Conservation (phyloP, 1,140 invertebrate genomes). For the Conus betulinus region DNA sequence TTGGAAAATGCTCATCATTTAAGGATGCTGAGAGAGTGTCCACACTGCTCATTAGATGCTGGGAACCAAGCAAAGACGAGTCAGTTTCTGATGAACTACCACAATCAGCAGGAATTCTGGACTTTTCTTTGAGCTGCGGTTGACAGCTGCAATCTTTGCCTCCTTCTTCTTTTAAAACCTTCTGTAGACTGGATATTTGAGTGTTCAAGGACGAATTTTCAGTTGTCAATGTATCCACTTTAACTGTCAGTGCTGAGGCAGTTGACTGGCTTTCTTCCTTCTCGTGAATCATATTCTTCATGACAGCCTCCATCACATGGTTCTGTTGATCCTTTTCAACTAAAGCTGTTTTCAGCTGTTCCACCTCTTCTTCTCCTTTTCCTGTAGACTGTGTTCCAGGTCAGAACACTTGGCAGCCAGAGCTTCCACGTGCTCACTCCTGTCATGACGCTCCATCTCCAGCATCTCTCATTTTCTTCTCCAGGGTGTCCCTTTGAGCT, state of each 20-base stretch:
- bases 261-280: conserved; percentile 40
- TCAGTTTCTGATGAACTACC: conserved; percentile 25
- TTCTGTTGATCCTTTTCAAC: conserved; percentile 43
- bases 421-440: conserved; percentile 44
- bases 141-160: conserved; percentile 40
- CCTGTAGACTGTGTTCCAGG: conserved; percentile 42
- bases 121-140: conserved; percentile 32
- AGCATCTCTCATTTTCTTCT: conserved; percentile 51
- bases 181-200: conserved; percentile 49
- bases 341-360: conserved; percentile 40
- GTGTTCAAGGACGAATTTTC: conserved; percentile 24
- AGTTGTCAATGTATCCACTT: conserved; percentile 40
- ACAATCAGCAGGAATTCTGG: neutral
- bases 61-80: conserved; percentile 22
- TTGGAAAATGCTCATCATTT: neutral
- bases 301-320: conserved; percentile 40
- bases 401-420: neutral
- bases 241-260: conserved; percentile 28
- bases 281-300: conserved; percentile 46
- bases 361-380: conserved; percentile 36
- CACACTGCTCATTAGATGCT: conserved; percentile 22
- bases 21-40: conserved; percentile 7
- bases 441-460: conserved; percentile 46
- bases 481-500: conserved; percentile 45
- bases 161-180: conserved; percentile 53